Evolutionary conservation across 1,140 invertebrate genomes (phyloP).

Genomic region (Geopemphigus sp.): DNA sequence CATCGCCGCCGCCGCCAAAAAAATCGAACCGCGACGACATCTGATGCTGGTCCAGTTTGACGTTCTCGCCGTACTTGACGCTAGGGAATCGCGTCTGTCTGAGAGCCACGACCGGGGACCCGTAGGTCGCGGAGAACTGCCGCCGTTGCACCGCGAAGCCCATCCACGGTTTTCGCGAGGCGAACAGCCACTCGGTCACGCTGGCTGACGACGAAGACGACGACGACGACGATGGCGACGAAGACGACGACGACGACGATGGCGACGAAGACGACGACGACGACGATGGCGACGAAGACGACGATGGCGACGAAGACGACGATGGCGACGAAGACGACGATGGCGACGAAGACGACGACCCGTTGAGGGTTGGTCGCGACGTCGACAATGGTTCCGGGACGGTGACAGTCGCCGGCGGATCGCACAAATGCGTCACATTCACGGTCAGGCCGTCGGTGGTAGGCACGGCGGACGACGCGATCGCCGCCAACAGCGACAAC

Average conservation of each 20-base stretch:
- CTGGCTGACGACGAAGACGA: neutral
- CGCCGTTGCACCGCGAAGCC: neutral
- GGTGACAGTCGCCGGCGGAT: neutral
- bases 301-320: neutral
- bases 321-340: neutral
- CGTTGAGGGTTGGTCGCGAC: neutral
- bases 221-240: neutral
- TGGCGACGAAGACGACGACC: neutral
- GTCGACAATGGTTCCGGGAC: neutral
- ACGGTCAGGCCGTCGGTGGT: neutral
- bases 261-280: neutral
- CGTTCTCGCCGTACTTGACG: slow-evolving; percentile 21
- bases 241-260: neutral
- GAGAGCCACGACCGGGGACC: neutral
- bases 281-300: neutral
- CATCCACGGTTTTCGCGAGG: neutral
- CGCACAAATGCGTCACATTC: slow-evolving; percentile 26
- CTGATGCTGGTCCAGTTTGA: slow-evolving; percentile 21
- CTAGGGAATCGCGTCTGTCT: neutral
- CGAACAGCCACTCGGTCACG: neutral
- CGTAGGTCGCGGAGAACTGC: neutral
- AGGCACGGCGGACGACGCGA: neutral
- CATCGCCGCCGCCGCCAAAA: neutral
- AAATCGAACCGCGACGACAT: neutral
- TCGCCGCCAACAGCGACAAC: neutral